A percentile compares a stretch with the other conserved stretches of the same genome.
Conservation (phyloP, 2,888 invertebrate species). For the Dysmachus trigonus region DNA sequence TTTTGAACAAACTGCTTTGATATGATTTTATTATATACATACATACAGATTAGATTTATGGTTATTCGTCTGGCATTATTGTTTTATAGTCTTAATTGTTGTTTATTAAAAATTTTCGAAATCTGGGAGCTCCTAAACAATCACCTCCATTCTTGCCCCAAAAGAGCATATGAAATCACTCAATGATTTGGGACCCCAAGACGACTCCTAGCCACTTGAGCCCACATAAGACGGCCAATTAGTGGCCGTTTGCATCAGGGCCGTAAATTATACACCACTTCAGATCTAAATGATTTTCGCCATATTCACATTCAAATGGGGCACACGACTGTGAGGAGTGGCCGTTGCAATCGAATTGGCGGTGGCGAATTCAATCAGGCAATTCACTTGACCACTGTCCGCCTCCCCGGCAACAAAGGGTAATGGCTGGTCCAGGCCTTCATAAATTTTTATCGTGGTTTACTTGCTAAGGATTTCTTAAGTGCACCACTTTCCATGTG, state of each 20-base stretch:
- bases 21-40: neutral
- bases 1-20: too few relatives aligned
- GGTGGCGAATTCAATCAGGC: slow-evolving; percentile 28
- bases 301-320: neutral
- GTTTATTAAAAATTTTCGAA: neutral
- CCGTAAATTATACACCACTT: slow-evolving; percentile 8
- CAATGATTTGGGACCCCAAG: neutral
- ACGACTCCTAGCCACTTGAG: neutral
- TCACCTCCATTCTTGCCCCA: neutral
- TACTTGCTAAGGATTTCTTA: neutral
- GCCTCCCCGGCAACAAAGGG: neutral
- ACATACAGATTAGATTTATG: neutral
- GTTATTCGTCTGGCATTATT: neutral
- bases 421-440: neutral
- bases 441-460: neutral
- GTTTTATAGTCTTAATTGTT: neutral
- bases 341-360: slow-evolving; percentile 17
- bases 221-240: neutral
- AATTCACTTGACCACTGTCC: slow-evolving; percentile 14
- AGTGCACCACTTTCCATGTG: neutral
- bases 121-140: neutral
- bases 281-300: neutral
- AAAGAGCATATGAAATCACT: neutral
- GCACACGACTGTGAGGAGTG: neutral
- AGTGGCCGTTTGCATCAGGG: neutral